These are phyloP conservation scores for Picus viridis DNA, from an alignment of 2,797 vertebrate genomes.

Conservation along the genomic window DNA sequence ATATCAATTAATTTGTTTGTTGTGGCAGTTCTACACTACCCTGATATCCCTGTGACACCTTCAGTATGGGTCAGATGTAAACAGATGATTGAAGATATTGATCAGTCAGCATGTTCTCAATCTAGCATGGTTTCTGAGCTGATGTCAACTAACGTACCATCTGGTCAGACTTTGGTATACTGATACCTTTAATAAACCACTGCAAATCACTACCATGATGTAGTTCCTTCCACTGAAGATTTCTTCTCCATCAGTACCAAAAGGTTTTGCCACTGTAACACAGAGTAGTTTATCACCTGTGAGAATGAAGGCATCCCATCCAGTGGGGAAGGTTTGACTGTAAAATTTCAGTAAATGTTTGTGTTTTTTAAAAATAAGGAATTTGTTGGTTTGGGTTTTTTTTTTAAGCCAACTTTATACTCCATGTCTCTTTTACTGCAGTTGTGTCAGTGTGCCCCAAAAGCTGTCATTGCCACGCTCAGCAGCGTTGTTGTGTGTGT, in stretches of 20 bases:
- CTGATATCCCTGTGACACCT: background rate
- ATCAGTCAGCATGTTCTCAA: background rate
- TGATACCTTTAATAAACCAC: background rate
- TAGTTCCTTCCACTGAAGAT: background rate
- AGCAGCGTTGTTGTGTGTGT: background rate
- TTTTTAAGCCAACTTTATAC: background rate
- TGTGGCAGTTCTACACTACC: background rate
- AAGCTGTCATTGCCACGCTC: background rate
- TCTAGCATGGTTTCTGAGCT: background rate
- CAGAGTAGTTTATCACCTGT: background rate
- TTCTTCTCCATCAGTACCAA: slow-evolving; percentile 2
- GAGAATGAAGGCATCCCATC: background rate
- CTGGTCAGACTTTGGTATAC: slow-evolving; percentile 4
- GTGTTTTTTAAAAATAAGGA: background rate
- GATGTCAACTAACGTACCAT: background rate
- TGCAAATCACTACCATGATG: background rate
- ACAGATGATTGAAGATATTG: background rate
- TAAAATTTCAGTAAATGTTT: background rate
- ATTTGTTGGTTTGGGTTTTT: background rate
- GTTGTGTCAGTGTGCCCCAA: background rate
- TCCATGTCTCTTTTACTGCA: background rate
- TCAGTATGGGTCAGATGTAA: slow-evolving; percentile 36
- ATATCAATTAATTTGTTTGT: background rate
- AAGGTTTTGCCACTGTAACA: background rate
- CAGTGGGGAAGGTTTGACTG: accelerated